Evolutionary conservation across 2,888 invertebrate species (phyloP).

Genomic region (Drosophila percnosoma): DNA sequence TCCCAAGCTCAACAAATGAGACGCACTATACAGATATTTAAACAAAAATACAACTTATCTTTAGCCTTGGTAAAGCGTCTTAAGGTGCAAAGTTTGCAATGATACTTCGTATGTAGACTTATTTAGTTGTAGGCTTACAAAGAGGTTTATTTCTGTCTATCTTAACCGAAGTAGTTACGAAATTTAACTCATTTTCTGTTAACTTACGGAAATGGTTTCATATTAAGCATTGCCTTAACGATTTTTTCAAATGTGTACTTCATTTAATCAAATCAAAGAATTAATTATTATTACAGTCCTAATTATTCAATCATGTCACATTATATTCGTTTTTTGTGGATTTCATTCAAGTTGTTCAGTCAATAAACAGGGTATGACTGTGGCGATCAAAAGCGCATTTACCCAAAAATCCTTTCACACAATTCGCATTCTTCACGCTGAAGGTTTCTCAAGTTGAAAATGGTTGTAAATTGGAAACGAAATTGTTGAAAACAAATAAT

Average conservation of each 20-base stretch:
- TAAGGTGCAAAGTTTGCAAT: not conserved
- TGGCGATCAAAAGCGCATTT: not conserved
- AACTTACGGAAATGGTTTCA: not conserved
- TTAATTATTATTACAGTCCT: not conserved
- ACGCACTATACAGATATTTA: not conserved
- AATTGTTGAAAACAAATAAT: conserved; percentile 31
- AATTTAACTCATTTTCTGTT: not conserved
- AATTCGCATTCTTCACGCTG: not conserved
- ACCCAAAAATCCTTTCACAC: not conserved
- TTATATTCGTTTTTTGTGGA: not conserved
- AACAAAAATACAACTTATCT: not conserved
- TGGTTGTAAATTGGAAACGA: conserved; percentile 30
- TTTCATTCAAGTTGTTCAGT: not conserved
- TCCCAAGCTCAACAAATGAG: not conserved
- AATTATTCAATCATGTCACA: not conserved
- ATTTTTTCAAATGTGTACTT: not conserved
- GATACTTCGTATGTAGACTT: not conserved
- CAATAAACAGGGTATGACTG: conserved; percentile 14
- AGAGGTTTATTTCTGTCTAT: not conserved
- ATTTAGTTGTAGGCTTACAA: not conserved
- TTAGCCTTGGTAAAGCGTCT: not conserved
- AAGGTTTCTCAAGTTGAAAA: conserved; percentile 22
- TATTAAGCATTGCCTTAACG: not conserved
- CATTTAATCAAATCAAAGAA: not conserved
- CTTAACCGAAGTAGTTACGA: not conserved